Percentiles rank a stretch among this genome's conserved stretches.
Conservation (phyloP, 2,797 vertebrate species). For the Hippocampus kuda region DNA sequence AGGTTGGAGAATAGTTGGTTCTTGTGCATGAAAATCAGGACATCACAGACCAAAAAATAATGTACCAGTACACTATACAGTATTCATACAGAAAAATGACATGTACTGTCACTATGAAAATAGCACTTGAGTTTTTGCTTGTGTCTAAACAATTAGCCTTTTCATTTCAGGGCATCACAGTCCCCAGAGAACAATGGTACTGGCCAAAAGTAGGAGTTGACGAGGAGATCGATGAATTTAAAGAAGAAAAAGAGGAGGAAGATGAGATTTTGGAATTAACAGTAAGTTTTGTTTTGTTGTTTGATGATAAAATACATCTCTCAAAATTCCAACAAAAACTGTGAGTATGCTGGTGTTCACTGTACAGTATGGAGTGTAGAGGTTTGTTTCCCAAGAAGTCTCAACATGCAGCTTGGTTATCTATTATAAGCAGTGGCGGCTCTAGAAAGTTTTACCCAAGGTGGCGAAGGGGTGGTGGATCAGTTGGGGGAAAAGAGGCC, state of each 20-base stretch:
- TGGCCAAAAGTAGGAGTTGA: constrained; percentile 58
- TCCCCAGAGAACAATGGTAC: constrained; percentile 69
- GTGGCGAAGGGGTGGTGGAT: not conserved
- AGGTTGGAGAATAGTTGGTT: constrained; percentile 60
- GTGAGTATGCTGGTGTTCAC: too few relatives aligned
- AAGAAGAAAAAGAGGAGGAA: constrained; percentile 30
- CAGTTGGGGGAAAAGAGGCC: too few relatives aligned
- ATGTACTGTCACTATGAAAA: not conserved
- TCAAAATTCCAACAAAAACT: not conserved
- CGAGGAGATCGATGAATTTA: constrained; percentile 32
- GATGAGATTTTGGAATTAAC: constrained; percentile 48
- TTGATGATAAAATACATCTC: not conserved
- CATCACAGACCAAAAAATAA: not conserved
- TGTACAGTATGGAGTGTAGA: not conserved
- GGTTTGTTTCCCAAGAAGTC: not conserved
- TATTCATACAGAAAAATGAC: not conserved
- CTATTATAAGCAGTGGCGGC: too few relatives aligned
- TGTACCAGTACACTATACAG: not conserved
- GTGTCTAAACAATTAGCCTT: not conserved
- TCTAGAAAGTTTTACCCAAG: not conserved
- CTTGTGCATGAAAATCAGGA: not conserved
- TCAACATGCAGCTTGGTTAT: not conserved
- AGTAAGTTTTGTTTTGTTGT: constrained; percentile 40
- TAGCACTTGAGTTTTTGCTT: not conserved
- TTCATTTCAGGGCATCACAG: constrained; percentile 48